Base-by-base conservation (phyloP, 2,797 vertebrate species). In the Peromyscus eremicus region DNA sequence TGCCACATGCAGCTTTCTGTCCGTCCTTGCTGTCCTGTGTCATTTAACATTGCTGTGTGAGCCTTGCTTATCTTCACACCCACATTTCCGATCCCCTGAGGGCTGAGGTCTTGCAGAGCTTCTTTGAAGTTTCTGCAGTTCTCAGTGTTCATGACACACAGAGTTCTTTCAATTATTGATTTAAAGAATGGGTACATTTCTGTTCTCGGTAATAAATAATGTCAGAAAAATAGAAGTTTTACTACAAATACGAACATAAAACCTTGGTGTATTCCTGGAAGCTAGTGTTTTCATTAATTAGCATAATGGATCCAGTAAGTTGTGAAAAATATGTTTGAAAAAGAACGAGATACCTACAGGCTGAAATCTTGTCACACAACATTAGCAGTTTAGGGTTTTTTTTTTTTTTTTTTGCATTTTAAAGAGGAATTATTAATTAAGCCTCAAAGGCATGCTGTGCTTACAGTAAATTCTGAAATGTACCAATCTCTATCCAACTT, bases 341-440 rank as follows among this genome's bases (percentile, higher is more conserved):
- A 87, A 94, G 70, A 91, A 79, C 55, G 64, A 66, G 89, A 92
- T 93, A 96, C 52, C 90, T 89, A 68, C 11, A 32, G 71, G 62
- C 70, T 94, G 86, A 79, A 97, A 85, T 96, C 82, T 90, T 89
- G 60, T 96, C 83, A 88, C 40, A 46, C 7, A 17, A 82, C 37
- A 71, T 94, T 95, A 81, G 55, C 66, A 94, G 70, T 66, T 83
- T 49, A 40, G 40, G 8, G n/a, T 79, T 93, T 71, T 34, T 73
- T 34, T 32, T 71, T 66, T 37, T 32, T 71, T 68, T 32, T 66
- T 68, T 93, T 95, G 89, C 70, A 37, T 91, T 86, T 96, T 82
- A 95, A 96, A 95, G 89, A 91, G 52, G 71, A 70, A 94, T 96
- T 96, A 94, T 94, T 97, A 85, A 96, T 96, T 60, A 95, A 96